phyloP scores from a whole-genome alignment of 1,140 invertebrate species.

The Tetraneura akinire region DNA sequence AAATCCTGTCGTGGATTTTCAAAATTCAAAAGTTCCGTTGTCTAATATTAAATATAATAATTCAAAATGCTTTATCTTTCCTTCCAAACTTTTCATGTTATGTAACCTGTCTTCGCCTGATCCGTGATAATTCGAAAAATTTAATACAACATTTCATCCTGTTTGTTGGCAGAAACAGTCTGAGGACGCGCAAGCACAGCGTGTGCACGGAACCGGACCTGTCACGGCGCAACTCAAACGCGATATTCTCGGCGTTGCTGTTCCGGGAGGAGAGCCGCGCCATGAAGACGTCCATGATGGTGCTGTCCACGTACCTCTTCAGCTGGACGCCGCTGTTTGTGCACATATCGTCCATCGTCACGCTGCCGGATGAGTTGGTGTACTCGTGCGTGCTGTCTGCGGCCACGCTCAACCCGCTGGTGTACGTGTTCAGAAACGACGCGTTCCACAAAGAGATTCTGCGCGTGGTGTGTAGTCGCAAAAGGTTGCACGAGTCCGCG shows the following conservation, averaged over 20 bases:
- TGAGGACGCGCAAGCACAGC: conserved; percentile 64
- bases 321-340: conserved; percentile 64
- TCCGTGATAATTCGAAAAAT: too few species aligned
- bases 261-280: conserved; percentile 64
- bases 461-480: conserved; percentile 57
- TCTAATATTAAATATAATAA: too few species aligned
- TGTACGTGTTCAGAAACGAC: conserved; percentile 64
- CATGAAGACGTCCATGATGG: conserved; percentile 63
- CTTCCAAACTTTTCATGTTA: too few species aligned
- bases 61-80: too few species aligned
- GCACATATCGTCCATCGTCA: conserved; percentile 51
- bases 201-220: conserved; percentile 58
- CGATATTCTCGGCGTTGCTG: conserved; percentile 58
- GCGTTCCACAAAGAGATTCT: conserved; percentile 59
- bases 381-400: conserved; percentile 54
- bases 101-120: too few species aligned
- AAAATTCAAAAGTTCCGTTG: too few species aligned
- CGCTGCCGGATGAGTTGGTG: conserved; percentile 51
- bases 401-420: conserved; percentile 61
- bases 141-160: too few species aligned
- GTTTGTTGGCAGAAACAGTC: conserved; percentile 59
- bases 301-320: conserved; percentile 62
- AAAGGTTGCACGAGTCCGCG: conserved; percentile 6
- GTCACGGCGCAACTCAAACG: conserved; percentile 54
- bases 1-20: too few species aligned